Conservation (phyloP, 2,888 invertebrate genomes). For the Drosophila kanekoi region DNA sequence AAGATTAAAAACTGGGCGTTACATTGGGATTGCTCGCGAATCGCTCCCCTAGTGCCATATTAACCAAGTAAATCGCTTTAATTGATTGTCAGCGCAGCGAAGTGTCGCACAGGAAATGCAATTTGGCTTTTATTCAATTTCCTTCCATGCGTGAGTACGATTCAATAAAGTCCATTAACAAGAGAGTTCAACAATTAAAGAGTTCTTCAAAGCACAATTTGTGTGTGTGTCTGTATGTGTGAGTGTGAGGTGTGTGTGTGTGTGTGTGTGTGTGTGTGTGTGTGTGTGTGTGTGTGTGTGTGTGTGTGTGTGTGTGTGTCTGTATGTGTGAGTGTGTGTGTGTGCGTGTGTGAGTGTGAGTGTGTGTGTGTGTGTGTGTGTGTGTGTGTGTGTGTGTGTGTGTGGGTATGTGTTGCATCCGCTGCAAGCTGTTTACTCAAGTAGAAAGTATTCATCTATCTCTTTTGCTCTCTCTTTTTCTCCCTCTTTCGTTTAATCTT, state of each 20-base stretch:
- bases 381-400: constrained; percentile 5
- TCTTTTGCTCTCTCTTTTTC: not conserved
- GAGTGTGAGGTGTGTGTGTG: constrained; percentile 31
- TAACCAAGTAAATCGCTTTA: no score
- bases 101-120: constrained; percentile 55
- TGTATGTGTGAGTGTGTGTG: constrained; percentile 25
- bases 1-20: constrained; percentile 13
- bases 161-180: constrained; percentile 24
- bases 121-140: constrained; percentile 66
- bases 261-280: constrained; percentile 4
- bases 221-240: constrained; percentile 4
- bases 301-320: constrained; percentile 25
- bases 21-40: not conserved
- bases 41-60: no score
- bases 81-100: not conserved
- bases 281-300: constrained; percentile 26
- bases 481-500: not conserved
- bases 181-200: constrained; percentile 23
- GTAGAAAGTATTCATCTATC: constrained; percentile 46
- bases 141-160: constrained; percentile 33
- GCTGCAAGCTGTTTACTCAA: constrained; percentile 47
- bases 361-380: constrained; percentile 15
- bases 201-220: constrained; percentile 30
- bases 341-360: constrained; percentile 12
- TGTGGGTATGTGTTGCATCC: constrained; percentile 49